Evolutionary conservation across 2,797 vertebrate species (phyloP).

Genomic region (Enteromius radiatus): DNA sequence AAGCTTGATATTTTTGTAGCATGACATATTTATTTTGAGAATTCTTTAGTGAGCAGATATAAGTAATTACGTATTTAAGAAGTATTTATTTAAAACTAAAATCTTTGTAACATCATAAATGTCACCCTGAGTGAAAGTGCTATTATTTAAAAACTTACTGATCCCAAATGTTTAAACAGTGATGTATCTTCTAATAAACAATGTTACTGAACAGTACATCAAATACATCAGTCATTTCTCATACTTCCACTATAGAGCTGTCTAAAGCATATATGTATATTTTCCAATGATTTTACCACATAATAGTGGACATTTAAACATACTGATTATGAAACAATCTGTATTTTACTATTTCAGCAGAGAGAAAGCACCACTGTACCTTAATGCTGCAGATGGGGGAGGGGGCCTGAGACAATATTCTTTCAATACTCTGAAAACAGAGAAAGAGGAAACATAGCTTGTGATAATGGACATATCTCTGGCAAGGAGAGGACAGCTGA

Average conservation of each 20-base stretch:
- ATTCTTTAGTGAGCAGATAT: neutral
- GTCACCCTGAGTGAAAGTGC: neutral
- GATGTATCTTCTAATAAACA: neutral
- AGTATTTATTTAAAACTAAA: neutral
- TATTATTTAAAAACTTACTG: neutral
- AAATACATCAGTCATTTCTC: too few species aligned
- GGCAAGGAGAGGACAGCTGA: constrained; percentile 29
- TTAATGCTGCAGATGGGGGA: constrained; percentile 49
- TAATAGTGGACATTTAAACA: neutral
- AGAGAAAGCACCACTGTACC: constrained; percentile 46
- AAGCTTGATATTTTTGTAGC: too few species aligned
- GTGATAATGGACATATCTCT: constrained; percentile 13
- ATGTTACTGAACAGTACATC: neutral
- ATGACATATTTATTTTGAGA: neutral
- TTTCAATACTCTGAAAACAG: constrained; percentile 51
- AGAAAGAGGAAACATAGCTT: constrained; percentile 45
- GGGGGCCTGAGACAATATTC: constrained; percentile 48
- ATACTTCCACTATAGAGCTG: neutral
- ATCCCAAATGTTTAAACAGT: neutral
- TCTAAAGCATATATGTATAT: neutral
- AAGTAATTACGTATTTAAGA: too few species aligned
- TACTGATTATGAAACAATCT: neutral
- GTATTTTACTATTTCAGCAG: neutral
- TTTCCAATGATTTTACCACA: neutral
- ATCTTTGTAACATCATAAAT: neutral